A percentile compares a stretch with the other conserved stretches of the same genome.
Evolutionary conservation across 1,140 invertebrate species (phyloP).

Genomic region (Frieseomelitta varia): DNA sequence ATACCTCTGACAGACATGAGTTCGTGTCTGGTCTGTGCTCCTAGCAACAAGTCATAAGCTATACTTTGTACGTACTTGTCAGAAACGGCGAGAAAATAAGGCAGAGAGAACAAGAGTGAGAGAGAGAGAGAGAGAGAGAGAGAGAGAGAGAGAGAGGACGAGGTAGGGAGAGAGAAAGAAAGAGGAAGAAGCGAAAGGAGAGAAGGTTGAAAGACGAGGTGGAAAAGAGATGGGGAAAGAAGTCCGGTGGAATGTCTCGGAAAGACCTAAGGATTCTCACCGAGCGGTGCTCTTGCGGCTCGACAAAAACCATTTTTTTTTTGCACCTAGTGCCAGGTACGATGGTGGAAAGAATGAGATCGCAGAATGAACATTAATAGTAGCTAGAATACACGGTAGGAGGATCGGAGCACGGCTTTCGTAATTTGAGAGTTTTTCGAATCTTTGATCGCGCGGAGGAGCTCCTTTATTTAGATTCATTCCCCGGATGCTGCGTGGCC

Average conservation of each 20-base stretch:
- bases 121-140: neutral
- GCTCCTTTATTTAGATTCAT: constrained; percentile 45
- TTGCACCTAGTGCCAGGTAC: constrained; percentile 15
- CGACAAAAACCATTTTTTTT: constrained; percentile 38
- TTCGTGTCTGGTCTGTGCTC: neutral
- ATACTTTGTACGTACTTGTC: constrained; percentile 36
- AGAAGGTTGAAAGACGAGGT: neutral
- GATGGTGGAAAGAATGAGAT: neutral
- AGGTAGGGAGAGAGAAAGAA: constrained; percentile 6
- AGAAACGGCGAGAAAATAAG: constrained; percentile 4
- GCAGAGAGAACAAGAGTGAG: neutral
- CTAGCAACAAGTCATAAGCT: constrained; percentile 41
- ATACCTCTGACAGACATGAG: constrained; percentile 7
- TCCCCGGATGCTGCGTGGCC: constrained; percentile 1
- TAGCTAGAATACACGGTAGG: neutral
- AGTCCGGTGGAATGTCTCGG: constrained; percentile 25
- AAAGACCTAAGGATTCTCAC: constrained; percentile 38
- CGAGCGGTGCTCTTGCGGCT: constrained; percentile 32
- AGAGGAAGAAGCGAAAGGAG: constrained; percentile 6
- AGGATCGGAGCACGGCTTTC: constrained; percentile 12
- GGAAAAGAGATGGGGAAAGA: constrained; percentile 32
- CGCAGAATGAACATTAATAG: constrained; percentile 11
- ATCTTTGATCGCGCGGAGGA: constrained; percentile 44
- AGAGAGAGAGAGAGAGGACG: neutral
- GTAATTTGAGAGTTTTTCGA: constrained; percentile 64